Base-by-base conservation (phyloP, 2,888 invertebrate genomes). In the Sinodicranocentrus sp. region DNA sequence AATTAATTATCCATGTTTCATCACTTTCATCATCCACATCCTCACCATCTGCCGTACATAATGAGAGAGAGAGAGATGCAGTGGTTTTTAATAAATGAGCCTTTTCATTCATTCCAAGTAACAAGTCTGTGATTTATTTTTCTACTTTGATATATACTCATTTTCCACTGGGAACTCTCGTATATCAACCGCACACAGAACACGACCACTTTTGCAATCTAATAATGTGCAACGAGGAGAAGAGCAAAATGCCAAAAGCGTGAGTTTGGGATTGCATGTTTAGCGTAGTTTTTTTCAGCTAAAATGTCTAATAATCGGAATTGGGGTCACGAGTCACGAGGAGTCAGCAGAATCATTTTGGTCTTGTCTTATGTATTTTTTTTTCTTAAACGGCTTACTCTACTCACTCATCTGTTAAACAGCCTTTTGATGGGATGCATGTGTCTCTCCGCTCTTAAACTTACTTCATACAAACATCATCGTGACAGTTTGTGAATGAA, bases 261-360 rank as follows among this genome's bases (percentile, higher is more conserved):
- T 67, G 67, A 21, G 67, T 28, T 1, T 44, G n/a, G 44, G 67
- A 67, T 67, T 43, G 43, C 44, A 44, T 67, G 67, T 43, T 65
- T 26, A 33, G 33, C 26, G 15, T 61, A 13, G 23, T 61, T 28
- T 67, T 65, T 44, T 43, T 21, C 21, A 39, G 43, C 23, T 3
- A 44, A 39, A 57, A 57, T 71, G 71, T 72, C 33, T 71, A 52
- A 71, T 71, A 54, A 54, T 71, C 23, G 59, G 59, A 72, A 72
- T 72, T 72, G 72, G 61, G 72, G 72, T 72, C 72, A 72, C 72
- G 71, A 71, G 57, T 71, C 71, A 57, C 28, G 33, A 26, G 52
- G 17, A 48, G 52, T 26, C 8, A 68, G 52, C 26, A 48, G 26
- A 68, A 68, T 68, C 48, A 10, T 48, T 1, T 67, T 44, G n/a